Evolutionary conservation across 1,140 invertebrate genomes (phyloP).

Genomic region (Diabrotica undecimpunctata): DNA sequence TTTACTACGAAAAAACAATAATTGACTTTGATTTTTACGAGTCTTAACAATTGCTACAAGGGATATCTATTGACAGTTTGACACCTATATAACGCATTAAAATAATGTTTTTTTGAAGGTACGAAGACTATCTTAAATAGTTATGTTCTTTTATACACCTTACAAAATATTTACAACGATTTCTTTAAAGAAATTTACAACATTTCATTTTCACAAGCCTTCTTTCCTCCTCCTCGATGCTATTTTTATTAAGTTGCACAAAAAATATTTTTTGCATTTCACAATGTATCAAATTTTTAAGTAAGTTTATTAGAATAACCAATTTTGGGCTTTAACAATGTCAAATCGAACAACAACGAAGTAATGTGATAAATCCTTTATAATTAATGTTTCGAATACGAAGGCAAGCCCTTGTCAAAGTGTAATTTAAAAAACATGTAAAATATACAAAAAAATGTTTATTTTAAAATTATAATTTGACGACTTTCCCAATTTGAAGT

Average conservation of each 20-base stretch:
- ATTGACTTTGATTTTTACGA: neutral
- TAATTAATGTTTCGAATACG: neutral
- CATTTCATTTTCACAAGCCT: constrained; percentile 33
- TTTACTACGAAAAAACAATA: too few relatives aligned
- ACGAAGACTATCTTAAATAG: constrained; percentile 8
- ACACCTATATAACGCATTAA: neutral
- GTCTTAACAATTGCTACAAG: neutral
- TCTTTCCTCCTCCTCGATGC: constrained; percentile 25
- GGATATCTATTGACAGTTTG: neutral
- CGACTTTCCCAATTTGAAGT: neutral
- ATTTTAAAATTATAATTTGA: neutral
- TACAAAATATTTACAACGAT: constrained; percentile 29
- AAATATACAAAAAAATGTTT: neutral
- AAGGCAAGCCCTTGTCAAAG: neutral
- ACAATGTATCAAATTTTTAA: neutral
- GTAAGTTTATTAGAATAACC: neutral
- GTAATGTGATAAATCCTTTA: neutral
- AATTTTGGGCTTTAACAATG: neutral
- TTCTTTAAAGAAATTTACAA: constrained; percentile 31
- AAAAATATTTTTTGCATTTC: constrained; percentile 21
- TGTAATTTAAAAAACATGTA: neutral
- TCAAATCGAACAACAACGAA: neutral
- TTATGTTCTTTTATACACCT: constrained; percentile 26
- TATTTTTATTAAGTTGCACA: constrained; percentile 23
- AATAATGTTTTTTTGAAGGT: constrained; percentile 5